Conservation (phyloP, 2,113 vertebrate genomes). For the Apaloderma vittatum region DNA sequence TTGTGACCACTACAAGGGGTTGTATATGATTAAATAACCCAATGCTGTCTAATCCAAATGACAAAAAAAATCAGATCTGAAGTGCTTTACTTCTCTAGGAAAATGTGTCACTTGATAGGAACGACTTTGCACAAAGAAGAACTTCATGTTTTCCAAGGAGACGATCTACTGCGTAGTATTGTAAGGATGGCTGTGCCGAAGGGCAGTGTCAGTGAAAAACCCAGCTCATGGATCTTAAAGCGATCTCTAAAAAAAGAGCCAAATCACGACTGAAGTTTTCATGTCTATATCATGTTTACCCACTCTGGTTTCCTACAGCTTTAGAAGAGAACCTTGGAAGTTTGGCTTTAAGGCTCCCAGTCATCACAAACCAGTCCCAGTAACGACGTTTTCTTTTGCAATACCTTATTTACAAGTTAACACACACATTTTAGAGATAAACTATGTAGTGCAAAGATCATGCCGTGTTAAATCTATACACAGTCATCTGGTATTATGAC, state of each 20-base stretch:
- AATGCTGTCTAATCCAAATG: not conserved
- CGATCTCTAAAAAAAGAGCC: not conserved
- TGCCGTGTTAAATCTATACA: not conserved
- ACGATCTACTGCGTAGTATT: not conserved
- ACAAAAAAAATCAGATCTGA: not conserved
- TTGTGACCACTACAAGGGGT: accelerated
- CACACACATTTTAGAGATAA: not conserved
- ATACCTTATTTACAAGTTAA: not conserved
- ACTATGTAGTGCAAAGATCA: not conserved
- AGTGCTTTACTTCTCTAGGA: not conserved
- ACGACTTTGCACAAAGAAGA: not conserved
- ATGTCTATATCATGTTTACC: not conserved
- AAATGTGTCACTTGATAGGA: not conserved
- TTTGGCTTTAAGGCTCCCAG: not conserved
- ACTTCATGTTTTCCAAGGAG: not conserved
- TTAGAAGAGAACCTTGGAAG: not conserved
- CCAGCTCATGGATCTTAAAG: not conserved
- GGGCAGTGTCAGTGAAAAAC: not conserved
- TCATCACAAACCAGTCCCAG: not conserved
- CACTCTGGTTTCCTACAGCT: not conserved
- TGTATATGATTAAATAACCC: not conserved
- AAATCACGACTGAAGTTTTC: not conserved
- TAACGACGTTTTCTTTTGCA: not conserved
- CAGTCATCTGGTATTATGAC: not conserved
- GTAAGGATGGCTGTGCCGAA: not conserved